Evolutionary conservation across 35 echinoderm and acorn worm genomes (phyloP), one percentile per base, ranked within the genome.

Genomic region (Ophiothrix spiculata): DNA sequence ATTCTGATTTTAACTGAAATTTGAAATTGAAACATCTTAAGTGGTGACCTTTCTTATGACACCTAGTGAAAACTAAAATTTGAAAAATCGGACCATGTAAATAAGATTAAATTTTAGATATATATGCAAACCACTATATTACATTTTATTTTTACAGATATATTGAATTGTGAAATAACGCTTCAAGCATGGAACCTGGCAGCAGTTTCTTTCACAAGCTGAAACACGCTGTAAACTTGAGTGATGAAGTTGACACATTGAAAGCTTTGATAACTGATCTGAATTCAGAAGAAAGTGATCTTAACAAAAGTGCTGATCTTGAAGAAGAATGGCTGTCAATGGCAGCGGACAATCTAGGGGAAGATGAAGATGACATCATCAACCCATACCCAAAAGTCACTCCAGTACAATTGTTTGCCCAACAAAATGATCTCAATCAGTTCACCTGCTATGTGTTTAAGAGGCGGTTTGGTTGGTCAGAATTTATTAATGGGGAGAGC

Each of bases 381-480:
- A 89, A 93, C 75, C 96, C 96, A 14, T 99, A 94, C 39, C 96
- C 96, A 19, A 77, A 40, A 4, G 40, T 75, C 0, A 83, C 83
- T 21, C 89, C 92, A 29, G 85, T 94, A 32, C 37, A 42, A 17
- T 15, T 94, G 1, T 84, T 99, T 19, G 37, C 80, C 8, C 45
- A 45, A 25, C 88, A 94, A 34, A 45, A 83, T 33, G 89, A 99
- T 69, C 74, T 99, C 23, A 89, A 94, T 31, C 78, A 90, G 73
- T 94, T 99, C 75, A 94, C 85, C 0, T 84, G 93, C 75, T 99
- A 99, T 36, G 77, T 99, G 25, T 94, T 94, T 84, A 86, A 90
- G 78, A 88, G 96, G 37, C 86, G 96, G n/a, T 99, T 83, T 37
- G 92, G 96, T 25, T 99, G 95, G 96, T 94, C 96, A 42, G 95